phyloP scores from a whole-genome alignment of 2,113 vertebrate species.

The Hydrochoerus hydrochaeris region DNA sequence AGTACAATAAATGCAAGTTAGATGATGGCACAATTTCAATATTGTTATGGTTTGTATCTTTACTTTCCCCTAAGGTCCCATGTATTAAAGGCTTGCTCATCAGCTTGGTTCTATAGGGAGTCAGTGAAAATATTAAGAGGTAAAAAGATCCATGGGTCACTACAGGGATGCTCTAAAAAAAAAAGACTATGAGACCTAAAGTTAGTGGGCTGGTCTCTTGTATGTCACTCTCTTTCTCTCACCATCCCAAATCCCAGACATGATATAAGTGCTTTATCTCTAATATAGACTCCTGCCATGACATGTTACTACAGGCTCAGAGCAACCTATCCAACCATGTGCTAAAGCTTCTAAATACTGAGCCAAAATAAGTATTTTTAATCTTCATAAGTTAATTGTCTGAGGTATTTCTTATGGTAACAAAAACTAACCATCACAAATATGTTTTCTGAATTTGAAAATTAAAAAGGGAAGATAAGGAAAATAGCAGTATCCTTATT shows the following conservation, averaged over 20 bases:
- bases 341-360: background rate
- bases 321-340: background rate
- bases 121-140: background rate
- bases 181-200: background rate
- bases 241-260: background rate
- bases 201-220: background rate
- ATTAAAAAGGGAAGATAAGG: background rate
- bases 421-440: background rate
- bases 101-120: background rate
- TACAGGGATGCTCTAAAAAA: background rate
- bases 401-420: background rate
- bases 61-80: background rate
- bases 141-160: background rate
- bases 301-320: background rate
- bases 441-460: background rate
- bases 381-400: background rate
- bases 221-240: background rate
- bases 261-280: background rate
- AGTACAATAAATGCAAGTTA: background rate
- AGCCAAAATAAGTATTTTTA: background rate
- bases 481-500: conserved; percentile 4
- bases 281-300: background rate
- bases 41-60: background rate
- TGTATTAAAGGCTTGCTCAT: background rate
- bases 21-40: background rate